Evolutionary conservation across 2,113 vertebrate genomes (phyloP), one percentile per base, ranked within the genome.

Genomic region (Brachyistius frenatus): DNA sequence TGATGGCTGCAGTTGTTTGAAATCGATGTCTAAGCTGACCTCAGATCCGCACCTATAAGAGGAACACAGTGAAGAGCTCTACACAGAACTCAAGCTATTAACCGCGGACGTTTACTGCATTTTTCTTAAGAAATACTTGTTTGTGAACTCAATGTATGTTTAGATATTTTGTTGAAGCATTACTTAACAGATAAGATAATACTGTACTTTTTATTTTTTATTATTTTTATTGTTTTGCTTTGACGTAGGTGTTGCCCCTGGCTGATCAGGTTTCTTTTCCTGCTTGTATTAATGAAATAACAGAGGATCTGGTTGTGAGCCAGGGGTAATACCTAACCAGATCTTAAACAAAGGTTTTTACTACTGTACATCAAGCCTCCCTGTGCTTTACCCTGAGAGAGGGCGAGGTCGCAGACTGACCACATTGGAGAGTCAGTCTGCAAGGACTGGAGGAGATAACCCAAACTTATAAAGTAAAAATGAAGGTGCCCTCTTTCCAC

Each of bases 141-240:
- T 88, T 79, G 82, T 92, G 85, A 90, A 87, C 58, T 84, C 50
- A 78, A 65, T 91, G 87, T 91, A 84, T 5, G 37, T 90, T 90
- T 90, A 84, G 78, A 81, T 89, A 90, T 91, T 92, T 88, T 86
- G 77, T 87, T 92, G 53, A 85, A 84, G 78, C 66, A 70, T 92
- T 87, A 81, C 57, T 80, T 89, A 85, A 86, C 80, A 75, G 73
- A 85, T 72, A 56, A 76, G 55, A 76, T 63, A 35, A 87, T 85
- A 78, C 47, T 91, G 55, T 90, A 76, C 31, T 31, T 75, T 88
- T 79, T 53, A 66, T 33, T 44, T 46, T 7, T 69, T 53, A n/a
- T 23, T 50, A 23, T 23, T 39, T 47, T 16, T 2, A 62, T 81
- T 46, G 13, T 67, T 83, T 88, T 73, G 54, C 66, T 86, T 73